phyloP scores from a whole-genome alignment of 1,140 invertebrate genomes.

The Lepidurus apus region DNA sequence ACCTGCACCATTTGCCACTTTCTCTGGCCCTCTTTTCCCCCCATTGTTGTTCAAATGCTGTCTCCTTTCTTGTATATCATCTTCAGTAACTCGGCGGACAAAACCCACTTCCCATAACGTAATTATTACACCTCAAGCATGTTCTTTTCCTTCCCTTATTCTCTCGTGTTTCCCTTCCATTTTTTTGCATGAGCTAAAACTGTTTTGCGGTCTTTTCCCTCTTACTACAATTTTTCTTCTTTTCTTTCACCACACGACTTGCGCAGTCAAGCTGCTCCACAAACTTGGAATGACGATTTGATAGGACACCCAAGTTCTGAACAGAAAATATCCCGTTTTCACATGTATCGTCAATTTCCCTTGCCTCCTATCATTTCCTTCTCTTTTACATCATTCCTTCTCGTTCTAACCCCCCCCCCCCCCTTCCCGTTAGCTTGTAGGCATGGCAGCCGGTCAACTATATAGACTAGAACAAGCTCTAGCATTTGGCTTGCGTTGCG shows the following conservation, averaged over 20 bases:
- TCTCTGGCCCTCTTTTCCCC: not conserved
- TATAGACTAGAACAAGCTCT: slow-evolving; percentile 8
- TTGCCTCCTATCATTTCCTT: not conserved
- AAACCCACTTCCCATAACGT: slow-evolving; percentile 21
- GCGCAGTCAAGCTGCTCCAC: not conserved
- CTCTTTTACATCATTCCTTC: not conserved
- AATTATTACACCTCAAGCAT: not conserved
- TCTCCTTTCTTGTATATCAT: not conserved
- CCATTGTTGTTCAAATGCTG: not conserved
- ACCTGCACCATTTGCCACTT: slow-evolving; percentile 21
- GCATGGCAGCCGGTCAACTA: slow-evolving; percentile 16
- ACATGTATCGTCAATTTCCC: not conserved
- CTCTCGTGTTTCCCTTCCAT: not conserved
- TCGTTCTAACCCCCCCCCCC: not conserved
- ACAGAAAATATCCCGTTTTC: not conserved
- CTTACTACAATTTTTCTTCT: not conserved
- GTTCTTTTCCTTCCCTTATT: not conserved
- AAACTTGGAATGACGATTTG: not conserved
- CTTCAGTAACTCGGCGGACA: not conserved
- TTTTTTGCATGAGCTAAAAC: not conserved
- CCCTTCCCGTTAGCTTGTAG: not conserved
- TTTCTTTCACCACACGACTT: not conserved
- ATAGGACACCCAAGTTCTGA: not conserved
- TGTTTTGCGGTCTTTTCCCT: not conserved
- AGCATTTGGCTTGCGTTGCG: slow-evolving; percentile 2